A percentile compares a stretch with the other conserved stretches of the same genome.
Evolutionary conservation across 2,797 vertebrate genomes (phyloP).

Genomic region (Labeo calbasu): DNA sequence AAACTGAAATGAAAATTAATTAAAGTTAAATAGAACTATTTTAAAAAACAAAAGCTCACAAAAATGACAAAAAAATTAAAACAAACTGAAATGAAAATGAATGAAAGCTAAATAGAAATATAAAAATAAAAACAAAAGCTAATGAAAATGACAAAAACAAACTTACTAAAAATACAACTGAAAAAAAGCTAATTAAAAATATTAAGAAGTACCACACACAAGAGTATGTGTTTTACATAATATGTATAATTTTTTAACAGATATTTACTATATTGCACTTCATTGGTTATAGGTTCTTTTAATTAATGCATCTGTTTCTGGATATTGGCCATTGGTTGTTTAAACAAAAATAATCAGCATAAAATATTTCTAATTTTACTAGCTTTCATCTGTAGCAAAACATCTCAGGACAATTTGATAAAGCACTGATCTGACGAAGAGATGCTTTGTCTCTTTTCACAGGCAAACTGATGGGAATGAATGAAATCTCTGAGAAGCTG

Average conservation of each 20-base stretch:
- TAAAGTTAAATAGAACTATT: not conserved
- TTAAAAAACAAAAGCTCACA: not conserved
- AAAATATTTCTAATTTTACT: not conserved
- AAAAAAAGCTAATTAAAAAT: not conserved
- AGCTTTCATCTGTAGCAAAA: not conserved
- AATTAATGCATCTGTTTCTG: not conserved
- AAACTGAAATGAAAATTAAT: not conserved
- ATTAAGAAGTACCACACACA: not conserved
- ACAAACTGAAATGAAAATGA: not conserved
- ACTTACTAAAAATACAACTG: not conserved
- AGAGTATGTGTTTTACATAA: not conserved
- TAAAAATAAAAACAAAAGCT: not conserved
- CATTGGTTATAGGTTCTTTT: not conserved
- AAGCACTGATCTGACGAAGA: not conserved
- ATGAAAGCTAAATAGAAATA: not conserved
- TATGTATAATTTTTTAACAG: not conserved
- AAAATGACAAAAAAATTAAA: not conserved
- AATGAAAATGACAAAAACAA: not conserved
- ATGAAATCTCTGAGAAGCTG: slow-evolving; percentile 92
- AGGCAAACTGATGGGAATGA: slow-evolving; percentile 98
- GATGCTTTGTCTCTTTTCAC: slow-evolving; percentile 37
- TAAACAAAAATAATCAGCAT: not conserved
- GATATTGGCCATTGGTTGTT: not conserved
- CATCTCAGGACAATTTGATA: not conserved
- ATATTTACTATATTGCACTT: not conserved